Conservation (phyloP, 92 coral and sea anemone genomes). For the Montipora capitata region DNA sequence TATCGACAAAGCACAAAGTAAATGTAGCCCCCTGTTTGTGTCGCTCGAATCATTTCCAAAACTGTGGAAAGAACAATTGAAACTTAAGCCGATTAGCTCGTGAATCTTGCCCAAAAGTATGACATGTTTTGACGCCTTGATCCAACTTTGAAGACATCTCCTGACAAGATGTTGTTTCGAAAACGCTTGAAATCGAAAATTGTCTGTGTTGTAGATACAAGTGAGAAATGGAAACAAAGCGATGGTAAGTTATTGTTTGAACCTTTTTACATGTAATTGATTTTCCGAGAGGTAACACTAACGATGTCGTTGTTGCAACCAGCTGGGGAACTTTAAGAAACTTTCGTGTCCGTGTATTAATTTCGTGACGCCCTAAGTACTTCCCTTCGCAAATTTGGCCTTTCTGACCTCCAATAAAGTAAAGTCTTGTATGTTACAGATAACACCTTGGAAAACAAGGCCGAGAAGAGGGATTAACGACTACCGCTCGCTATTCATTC, state of each 20-base stretch:
- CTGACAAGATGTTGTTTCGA: constrained; percentile 10
- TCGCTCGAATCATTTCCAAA: constrained; percentile 5
- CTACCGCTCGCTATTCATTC: constrained; percentile 38
- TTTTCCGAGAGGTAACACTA: background rate
- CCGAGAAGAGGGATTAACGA: constrained; percentile 22
- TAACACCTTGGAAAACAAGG: constrained; percentile 60
- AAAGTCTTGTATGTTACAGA: constrained; percentile 51
- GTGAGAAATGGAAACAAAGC: background rate
- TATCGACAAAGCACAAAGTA: background rate
- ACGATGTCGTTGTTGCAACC: constrained; percentile 32
- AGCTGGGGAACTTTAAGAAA: constrained; percentile 13
- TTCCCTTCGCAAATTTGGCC: constrained; percentile 21
- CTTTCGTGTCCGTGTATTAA: constrained; percentile 32
- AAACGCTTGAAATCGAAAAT: constrained; percentile 23
- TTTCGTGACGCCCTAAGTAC: constrained; percentile 38
- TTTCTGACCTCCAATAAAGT: constrained; percentile 38
- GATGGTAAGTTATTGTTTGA: constrained; percentile 11
- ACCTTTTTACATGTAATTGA: background rate
- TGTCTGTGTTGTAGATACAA: constrained; percentile 9
- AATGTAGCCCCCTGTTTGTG: background rate
- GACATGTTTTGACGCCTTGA: constrained; percentile 4
- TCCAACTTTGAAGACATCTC: background rate
- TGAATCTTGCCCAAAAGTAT: constrained; percentile 19
- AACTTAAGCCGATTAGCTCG: constrained; percentile 32
- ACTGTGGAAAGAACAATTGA: constrained; percentile 28